A percentile compares a stretch with the other conserved stretches of the same genome.
Conservation (phyloP, 2,888 invertebrate species). For the Xestia xanthographa region DNA sequence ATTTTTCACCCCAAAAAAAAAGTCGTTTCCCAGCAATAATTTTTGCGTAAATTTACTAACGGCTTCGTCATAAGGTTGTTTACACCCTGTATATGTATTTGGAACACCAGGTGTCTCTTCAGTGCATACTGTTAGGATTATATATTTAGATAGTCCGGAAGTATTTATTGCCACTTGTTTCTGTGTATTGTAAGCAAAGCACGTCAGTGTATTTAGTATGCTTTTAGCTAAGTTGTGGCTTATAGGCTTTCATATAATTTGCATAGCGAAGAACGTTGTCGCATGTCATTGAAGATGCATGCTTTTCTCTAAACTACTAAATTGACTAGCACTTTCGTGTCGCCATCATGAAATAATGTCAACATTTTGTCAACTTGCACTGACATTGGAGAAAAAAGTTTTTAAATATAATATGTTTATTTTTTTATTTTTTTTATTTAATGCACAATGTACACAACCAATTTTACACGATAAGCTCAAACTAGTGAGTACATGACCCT, state of each 20-base stretch:
- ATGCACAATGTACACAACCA: no score
- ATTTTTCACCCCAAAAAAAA: no score
- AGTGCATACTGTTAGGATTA: not conserved
- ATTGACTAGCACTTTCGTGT: not conserved
- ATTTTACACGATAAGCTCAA: no score
- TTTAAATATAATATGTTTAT: no score
- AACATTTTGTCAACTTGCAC: not conserved
- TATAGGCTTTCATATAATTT: not conserved
- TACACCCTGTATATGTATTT: not conserved
- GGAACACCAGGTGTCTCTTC: not conserved
- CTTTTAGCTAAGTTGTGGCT: conserved; percentile 20
- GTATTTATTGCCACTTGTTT: not conserved
- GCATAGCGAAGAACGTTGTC: not conserved
- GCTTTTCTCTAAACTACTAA: not conserved
- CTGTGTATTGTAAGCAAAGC: not conserved
- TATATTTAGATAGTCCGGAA: conserved; percentile 2
- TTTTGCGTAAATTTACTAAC: no score
- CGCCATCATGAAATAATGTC: no score
- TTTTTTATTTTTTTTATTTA: no score
- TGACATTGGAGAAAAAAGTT: not conserved
- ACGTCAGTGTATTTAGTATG: conserved; percentile 17
- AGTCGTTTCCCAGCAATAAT: no score
- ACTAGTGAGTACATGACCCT: no score
- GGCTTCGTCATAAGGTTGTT: no score
- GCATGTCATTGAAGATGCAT: not conserved